These are phyloP conservation scores for Helicoverpa armigera DNA, from an alignment of 1,140 invertebrate species.

Conservation along the genomic window DNA sequence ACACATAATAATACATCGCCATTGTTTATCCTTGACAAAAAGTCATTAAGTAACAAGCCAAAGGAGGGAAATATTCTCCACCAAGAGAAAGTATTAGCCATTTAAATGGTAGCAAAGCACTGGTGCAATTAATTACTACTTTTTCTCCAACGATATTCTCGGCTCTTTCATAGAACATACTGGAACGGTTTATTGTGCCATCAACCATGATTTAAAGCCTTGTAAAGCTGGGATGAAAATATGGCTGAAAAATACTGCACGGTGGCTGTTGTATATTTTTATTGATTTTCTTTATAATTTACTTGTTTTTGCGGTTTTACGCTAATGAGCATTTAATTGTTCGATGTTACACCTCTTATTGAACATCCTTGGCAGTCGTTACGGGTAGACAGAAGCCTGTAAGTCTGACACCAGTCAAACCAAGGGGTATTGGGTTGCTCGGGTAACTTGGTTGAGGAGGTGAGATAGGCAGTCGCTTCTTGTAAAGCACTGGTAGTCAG, in stretches of 20 bases:
- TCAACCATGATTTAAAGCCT: conserved; percentile 28
- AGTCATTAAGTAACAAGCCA: conserved; percentile 1
- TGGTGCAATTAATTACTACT: conserved; percentile 35
- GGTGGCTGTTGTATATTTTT: neutral
- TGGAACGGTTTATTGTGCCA: conserved; percentile 33
- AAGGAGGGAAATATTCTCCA: conserved; percentile 18
- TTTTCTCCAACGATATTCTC: neutral
- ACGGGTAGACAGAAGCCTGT: too few relatives aligned
- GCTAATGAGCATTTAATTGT: too few relatives aligned
- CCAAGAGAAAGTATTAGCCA: conserved; percentile 22
- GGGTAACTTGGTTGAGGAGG: too few relatives aligned
- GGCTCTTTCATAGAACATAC: conserved; percentile 25
- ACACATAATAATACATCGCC: neutral
- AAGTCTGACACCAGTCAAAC: too few relatives aligned
- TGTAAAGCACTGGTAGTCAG: too few relatives aligned
- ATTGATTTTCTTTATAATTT: neutral
- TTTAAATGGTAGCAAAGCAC: conserved; percentile 34
- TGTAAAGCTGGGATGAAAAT: conserved; percentile 19
- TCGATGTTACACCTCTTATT: too few relatives aligned
- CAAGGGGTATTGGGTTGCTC: too few relatives aligned
- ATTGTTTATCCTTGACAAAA: conserved; percentile 4
- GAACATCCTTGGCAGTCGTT: too few relatives aligned
- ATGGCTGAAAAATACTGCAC: conserved; percentile 14
- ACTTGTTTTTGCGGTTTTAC: too few relatives aligned
- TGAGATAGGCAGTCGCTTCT: too few relatives aligned